A percentile compares a stretch with the other conserved stretches of the same genome.
phyloP scores from a whole-genome alignment of 2,888 invertebrate genomes.

The Lithophane semibrunnea region DNA sequence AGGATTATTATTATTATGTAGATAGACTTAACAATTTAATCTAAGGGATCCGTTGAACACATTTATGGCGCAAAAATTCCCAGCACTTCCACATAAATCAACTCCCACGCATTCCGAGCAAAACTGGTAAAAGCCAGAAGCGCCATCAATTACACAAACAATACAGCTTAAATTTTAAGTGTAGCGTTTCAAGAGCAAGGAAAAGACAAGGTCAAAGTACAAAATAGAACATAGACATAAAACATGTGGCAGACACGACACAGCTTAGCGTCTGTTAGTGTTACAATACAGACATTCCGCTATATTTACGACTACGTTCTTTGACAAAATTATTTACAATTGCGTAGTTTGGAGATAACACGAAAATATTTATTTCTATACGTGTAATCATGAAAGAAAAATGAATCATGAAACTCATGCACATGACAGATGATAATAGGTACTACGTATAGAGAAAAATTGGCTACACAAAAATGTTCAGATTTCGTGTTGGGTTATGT shows the following conservation, averaged over 20 bases:
- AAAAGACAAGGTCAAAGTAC: slow-evolving; percentile 65
- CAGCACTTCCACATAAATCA: slow-evolving; percentile 20
- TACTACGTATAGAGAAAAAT: slow-evolving; percentile 19
- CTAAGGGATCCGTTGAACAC: slow-evolving; percentile 11
- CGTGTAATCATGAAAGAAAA: slow-evolving; percentile 5
- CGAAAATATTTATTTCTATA: background rate
- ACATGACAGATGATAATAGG: background rate
- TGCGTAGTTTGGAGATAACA: slow-evolving; percentile 13
- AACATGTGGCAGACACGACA: slow-evolving; percentile 67
- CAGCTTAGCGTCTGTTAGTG: slow-evolving; percentile 44
- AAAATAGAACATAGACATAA: slow-evolving; percentile 71
- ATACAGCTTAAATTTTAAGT: slow-evolving; percentile 38
- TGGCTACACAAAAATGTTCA: slow-evolving; percentile 28
- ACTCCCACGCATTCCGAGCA: slow-evolving; percentile 25
- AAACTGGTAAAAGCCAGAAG: slow-evolving; percentile 44
- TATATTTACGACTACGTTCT: slow-evolving; percentile 29
- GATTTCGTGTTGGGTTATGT: slow-evolving; percentile 35
- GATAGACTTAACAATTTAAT: slow-evolving; percentile 3
- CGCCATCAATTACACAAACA: slow-evolving; percentile 33
- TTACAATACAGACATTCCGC: slow-evolving; percentile 52
- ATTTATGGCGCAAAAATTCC: slow-evolving; percentile 40
- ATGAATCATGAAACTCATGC: slow-evolving; percentile 9
- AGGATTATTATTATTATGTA: background rate
- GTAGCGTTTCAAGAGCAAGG: slow-evolving; percentile 66
- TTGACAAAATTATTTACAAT: slow-evolving; percentile 39